phyloP scores from a whole-genome alignment of 1,140 invertebrate genomes.

The Platyscapa corneri region DNA sequence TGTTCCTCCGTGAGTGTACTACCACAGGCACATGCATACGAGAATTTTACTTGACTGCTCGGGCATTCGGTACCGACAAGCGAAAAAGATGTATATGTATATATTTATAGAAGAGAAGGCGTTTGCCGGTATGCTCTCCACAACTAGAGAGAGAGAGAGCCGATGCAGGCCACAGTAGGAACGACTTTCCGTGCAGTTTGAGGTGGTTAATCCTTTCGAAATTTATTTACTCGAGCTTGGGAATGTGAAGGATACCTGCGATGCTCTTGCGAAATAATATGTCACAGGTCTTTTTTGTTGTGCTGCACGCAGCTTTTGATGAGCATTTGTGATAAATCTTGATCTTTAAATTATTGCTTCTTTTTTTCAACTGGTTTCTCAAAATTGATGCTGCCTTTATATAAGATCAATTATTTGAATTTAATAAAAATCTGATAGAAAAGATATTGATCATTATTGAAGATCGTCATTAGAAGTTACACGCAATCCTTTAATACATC shows the following conservation, averaged over 20 bases:
- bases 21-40: not conserved
- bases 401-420: not conserved
- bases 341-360: too few relatives aligned
- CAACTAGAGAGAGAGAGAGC: not conserved
- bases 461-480: not conserved
- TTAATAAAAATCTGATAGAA: not conserved
- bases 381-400: not conserved
- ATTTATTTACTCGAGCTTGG: conserved; percentile 44
- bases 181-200: conserved; percentile 9
- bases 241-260: conserved; percentile 52
- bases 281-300: not conserved
- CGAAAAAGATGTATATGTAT: not conserved
- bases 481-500: not conserved
- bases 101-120: conserved; percentile 6
- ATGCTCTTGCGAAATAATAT: conserved; percentile 40
- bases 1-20: not conserved
- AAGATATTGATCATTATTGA: not conserved
- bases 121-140: not conserved
- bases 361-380: not conserved
- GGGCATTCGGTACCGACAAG: not conserved
- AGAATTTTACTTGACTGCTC: not conserved
- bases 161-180: not conserved
- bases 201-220: conserved; percentile 49
- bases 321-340: not conserved
- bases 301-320: not conserved